A percentile compares a stretch with the other conserved stretches of the same genome.
These are phyloP conservation scores for Globia sparganii DNA, from an alignment of 2,888 invertebrate species.

Conservation along the genomic window DNA sequence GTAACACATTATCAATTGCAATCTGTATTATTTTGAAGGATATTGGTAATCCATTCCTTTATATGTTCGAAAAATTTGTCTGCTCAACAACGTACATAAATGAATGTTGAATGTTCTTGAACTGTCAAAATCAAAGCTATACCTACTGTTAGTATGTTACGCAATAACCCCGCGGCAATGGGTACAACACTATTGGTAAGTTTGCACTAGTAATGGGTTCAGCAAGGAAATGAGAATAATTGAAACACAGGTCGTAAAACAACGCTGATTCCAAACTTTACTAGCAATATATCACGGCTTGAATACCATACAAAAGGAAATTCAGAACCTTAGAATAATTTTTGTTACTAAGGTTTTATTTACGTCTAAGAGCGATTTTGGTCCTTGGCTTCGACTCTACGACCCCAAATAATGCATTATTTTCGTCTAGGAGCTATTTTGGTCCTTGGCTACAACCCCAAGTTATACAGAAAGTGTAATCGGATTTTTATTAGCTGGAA, in stretches of 20 bases:
- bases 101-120: no score
- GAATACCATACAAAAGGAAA: conserved; percentile 5
- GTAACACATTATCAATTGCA: no score
- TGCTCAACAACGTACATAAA: no score
- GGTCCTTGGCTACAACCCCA: conserved; percentile 6
- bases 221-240: conserved; percentile 24
- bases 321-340: not conserved
- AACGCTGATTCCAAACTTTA: conserved; percentile 12
- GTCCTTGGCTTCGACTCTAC: not conserved
- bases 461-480: conserved; percentile 29
- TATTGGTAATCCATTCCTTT: no score
- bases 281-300: conserved; percentile 17
- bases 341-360: not conserved
- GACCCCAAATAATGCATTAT: conserved; percentile 11
- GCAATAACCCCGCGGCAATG: not conserved
- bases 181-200: conserved; percentile 38
- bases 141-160: not conserved
- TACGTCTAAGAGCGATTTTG: conserved; percentile 16
- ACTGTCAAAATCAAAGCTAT: no score
- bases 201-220: conserved; percentile 41
- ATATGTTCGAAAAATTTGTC: no score
- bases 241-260: conserved; percentile 34
- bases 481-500: conserved; percentile 21
- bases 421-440: conserved; percentile 15
- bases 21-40: no score